Evolutionary conservation across 1,140 invertebrate genomes (phyloP), one percentile per base, ranked within the genome.

Genomic region (Listronotus oregonensis): DNA sequence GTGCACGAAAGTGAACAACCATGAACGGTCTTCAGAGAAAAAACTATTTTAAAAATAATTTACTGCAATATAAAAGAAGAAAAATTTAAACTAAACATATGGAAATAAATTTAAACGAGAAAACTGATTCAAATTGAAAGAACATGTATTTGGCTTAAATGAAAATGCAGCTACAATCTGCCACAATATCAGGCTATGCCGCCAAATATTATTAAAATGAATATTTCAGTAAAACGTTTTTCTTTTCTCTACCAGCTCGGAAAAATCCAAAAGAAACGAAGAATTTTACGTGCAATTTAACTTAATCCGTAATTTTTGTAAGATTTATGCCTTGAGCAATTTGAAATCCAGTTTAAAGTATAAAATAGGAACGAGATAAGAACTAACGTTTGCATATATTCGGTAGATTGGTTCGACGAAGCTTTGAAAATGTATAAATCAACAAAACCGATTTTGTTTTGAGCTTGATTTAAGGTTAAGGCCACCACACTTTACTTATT

Each of bases 221-320:
- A 9, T 12, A 37, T 37, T 37, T 37, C 8, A 37, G 34, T 37
- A 37, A 37, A 31, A 51, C 32, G n/a, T 40, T 39, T 14, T 40
- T 55, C 21, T 15, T 57, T 57, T 44, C 55, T 21, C 42, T 31
- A 12, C 2, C 55, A 57, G 42, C 55, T 43, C 37, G 50, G 60
- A 44, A 62, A 62, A 54, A n/a, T 27, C 51, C 18, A 40, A 62
- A 62, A 42, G n/a, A 54, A 52, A 32, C 34, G 50, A 50, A 5
- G 39, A 62, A 62, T 62, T 62, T 62, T 46, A 40, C 60, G 34
- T 52, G 49, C 37, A 62, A 62, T 62, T 62, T 62, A 62, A 62
- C 60, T 62, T 62, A 62, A 62, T 52, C 47, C 51, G 60, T 62
- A 62, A 62, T 62, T 62, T 62, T 62, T 62, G 60, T 40, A 15